Evolutionary conservation across 1,140 invertebrate genomes (phyloP), one percentile per base, ranked within the genome.

Genomic region (Solenopsis invicta): DNA sequence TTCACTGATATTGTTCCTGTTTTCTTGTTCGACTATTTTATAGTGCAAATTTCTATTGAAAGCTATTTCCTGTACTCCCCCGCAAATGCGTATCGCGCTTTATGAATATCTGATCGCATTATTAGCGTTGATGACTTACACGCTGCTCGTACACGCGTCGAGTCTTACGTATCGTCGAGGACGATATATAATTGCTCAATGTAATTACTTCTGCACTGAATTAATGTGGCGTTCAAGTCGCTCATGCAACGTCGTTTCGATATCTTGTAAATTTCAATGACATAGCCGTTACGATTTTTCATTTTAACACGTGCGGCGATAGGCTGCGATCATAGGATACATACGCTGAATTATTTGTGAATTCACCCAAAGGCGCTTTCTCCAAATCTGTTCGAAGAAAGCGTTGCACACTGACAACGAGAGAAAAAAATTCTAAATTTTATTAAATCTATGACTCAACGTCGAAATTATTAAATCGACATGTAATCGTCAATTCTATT

Each of bases 61-160:
- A 69, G 37, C 13, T 34, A 45, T 59, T 1, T 12, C 16, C 21
- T 3, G 21, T 48, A 41, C 48, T n/a, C 21, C 12, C 21, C 21
- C 24, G 34, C 18, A 41, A 61, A 18, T 69, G 13, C 16, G 12
- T 34, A 59, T 84, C 8, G 4, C 6, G 9, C 29, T 50, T 84
- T 34, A 48, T 75, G 41, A 74, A 61, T 84, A 50, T 61, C 48
- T 48, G 16, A 84, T 18, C 10, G 24, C 54, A 69, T 61, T 48
- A 75, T 75, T 37, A 84, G 45, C 54, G 24, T 13, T 9, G 29
- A 84, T 84, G 69, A 75, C 13, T 84, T 82, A 59, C 21, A 8
- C 41, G 41, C 34, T 8, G 62, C 6, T 24, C 9, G 41, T 45
- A 45, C 41, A 45, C 41, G n/a, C 48, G 34, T 29, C 29, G 29